Conservation (phyloP, 2,797 vertebrate species). For the Tiaroga cobitis region DNA sequence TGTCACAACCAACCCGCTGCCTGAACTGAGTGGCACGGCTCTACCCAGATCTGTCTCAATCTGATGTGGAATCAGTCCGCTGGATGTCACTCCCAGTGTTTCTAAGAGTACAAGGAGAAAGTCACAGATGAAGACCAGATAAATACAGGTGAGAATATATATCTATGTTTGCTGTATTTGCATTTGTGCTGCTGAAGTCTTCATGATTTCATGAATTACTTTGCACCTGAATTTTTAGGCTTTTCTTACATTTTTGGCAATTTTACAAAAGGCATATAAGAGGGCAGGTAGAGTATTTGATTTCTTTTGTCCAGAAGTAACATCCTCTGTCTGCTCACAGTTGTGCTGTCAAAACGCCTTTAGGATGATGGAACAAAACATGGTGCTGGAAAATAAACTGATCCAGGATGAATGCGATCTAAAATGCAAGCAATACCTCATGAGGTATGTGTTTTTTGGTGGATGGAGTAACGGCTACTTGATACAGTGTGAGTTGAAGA, state of each 20-base stretch:
- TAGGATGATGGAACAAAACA: slow-evolving; percentile 40
- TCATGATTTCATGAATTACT: neutral
- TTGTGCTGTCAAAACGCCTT: slow-evolving; percentile 34
- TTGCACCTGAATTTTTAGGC: neutral
- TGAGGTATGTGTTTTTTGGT: slow-evolving; percentile 55
- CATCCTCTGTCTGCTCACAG: neutral
- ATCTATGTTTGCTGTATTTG: neutral
- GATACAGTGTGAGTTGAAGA: neutral
- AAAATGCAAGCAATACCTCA: slow-evolving; percentile 54
- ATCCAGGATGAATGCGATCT: slow-evolving; percentile 20
- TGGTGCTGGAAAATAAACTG: neutral
- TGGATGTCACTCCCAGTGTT: slow-evolving; percentile 28
- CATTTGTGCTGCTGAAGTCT: neutral
- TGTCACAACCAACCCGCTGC: slow-evolving; percentile 40
- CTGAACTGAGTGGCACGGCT: slow-evolving; percentile 21
- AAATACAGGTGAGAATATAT: slow-evolving; percentile 40
- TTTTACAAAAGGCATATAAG: neutral
- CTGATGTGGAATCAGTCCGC: slow-evolving; percentile 48
- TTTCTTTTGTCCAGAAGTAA: neutral
- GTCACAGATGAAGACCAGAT: slow-evolving; percentile 4
- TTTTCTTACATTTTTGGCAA: neutral
- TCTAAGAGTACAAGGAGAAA: slow-evolving; percentile 8
- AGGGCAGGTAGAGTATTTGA: neutral
- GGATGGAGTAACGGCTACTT: neutral
- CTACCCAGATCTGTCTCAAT: slow-evolving; percentile 21